These are phyloP conservation scores for Drosophila pruinosa DNA, from an alignment of 1,140 invertebrate species.

Conservation along the genomic window DNA sequence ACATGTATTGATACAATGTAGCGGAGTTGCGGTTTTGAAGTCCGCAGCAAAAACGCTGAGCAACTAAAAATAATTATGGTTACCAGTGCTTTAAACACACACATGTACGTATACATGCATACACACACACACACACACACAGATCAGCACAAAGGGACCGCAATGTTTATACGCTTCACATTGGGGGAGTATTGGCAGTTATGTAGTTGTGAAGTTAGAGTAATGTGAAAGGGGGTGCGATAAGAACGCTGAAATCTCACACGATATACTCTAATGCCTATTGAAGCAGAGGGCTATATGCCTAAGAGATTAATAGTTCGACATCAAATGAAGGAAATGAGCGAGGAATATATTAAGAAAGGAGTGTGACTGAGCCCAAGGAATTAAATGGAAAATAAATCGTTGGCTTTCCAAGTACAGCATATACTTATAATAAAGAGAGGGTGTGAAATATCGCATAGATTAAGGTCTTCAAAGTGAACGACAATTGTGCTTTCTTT, in stretches of 20 bases:
- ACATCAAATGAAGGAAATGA: not conserved
- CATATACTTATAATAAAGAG: not conserved
- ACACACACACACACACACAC: conserved; percentile 15
- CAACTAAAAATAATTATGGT: conserved; percentile 80
- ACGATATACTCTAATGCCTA: conserved; percentile 2
- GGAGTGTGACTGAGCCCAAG: not conserved
- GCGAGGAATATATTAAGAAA: not conserved
- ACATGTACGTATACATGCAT: conserved; percentile 17
- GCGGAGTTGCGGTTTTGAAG: conserved; percentile 77
- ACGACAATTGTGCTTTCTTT: too few relatives aligned
- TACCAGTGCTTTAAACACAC: conserved; percentile 46
- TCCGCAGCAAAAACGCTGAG: conserved; percentile 76
- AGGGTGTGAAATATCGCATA: not conserved
- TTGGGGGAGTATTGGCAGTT: conserved; percentile 29
- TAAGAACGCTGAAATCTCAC: conserved; percentile 19
- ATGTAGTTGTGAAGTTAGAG: conserved; percentile 36
- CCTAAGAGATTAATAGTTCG: not conserved
- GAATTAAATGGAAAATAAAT: not conserved
- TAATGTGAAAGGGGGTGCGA: conserved; percentile 14
- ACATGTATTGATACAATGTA: conserved; percentile 49
- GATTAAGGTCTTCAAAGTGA: not conserved
- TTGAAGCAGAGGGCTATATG: not conserved
- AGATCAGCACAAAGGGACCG: conserved; percentile 40
- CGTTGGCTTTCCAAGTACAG: not conserved
- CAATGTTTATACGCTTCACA: conserved; percentile 36